Percentiles rank a stretch among this genome's conserved stretches.
phyloP scores from a whole-genome alignment of 2,797 vertebrate genomes.

The Channallabes apus region DNA sequence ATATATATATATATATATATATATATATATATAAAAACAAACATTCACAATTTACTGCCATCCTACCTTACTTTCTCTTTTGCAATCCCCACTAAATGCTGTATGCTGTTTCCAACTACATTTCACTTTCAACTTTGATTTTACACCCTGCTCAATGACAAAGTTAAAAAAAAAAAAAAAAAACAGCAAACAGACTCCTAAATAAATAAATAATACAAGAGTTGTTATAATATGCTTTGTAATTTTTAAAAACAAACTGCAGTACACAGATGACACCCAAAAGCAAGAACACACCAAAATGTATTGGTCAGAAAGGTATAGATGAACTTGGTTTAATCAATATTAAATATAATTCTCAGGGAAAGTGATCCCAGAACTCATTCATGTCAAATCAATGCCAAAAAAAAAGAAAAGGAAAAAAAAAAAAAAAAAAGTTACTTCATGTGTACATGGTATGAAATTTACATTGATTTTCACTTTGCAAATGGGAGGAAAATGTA shows the following conservation, averaged over 20 bases:
- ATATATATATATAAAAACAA: too few relatives aligned
- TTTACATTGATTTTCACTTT: constrained; percentile 61
- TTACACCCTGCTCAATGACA: not conserved
- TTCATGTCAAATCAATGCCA: constrained; percentile 71
- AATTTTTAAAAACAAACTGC: not conserved
- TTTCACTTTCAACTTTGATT: too few relatives aligned
- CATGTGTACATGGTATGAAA: constrained; percentile 59
- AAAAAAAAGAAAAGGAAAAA: constrained; percentile 56
- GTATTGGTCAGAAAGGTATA: constrained; percentile 54
- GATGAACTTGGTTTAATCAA: constrained; percentile 81
- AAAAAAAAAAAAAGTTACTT: constrained; percentile 35
- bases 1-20: too few relatives aligned
- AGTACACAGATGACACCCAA: not conserved
- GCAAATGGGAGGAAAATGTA: constrained; percentile 62
- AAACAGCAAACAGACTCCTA: too few relatives aligned
- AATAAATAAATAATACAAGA: too few relatives aligned
- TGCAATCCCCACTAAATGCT: not conserved
- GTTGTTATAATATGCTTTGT: not conserved
- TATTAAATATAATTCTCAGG: constrained; percentile 77
- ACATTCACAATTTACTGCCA: not conserved
- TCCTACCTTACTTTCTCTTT: not conserved
- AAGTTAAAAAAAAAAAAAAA: not conserved
- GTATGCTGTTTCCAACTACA: not conserved
- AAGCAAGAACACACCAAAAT: constrained; percentile 6
- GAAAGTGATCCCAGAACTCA: constrained; percentile 64